phyloP scores from a whole-genome alignment of 2,888 invertebrate species.

The Listrodromus nycthemerus region DNA sequence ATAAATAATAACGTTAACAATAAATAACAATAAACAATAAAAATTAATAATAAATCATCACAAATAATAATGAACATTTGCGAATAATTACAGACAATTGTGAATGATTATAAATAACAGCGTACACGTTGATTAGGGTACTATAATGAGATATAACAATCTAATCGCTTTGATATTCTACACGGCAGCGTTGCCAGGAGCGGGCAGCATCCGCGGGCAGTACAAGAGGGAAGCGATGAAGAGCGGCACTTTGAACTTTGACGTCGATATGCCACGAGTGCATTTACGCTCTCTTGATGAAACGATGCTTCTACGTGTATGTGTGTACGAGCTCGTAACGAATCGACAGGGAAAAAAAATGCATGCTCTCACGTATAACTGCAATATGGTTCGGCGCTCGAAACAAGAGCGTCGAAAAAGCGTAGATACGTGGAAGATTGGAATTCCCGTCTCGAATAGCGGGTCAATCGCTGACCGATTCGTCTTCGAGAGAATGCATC shows the following conservation, averaged over 20 bases:
- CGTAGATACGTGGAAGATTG: constrained; percentile 54
- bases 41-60: too few species aligned
- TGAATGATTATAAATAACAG: too few species aligned
- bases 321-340: neutral
- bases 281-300: neutral
- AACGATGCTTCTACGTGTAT: neutral
- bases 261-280: neutral
- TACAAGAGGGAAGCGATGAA: neutral
- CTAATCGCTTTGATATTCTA: neutral
- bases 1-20: neutral
- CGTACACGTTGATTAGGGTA: neutral
- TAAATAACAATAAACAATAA: too few species aligned
- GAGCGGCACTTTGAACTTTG: neutral
- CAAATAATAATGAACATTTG: neutral
- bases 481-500: constrained; percentile 64
- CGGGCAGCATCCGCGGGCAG: neutral
- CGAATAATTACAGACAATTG: too few species aligned
- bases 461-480: constrained; percentile 76
- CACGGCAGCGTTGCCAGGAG: constrained; percentile 1
- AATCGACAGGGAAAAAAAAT: constrained; percentile 23
- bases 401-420: constrained; percentile 41
- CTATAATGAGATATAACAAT: neutral
- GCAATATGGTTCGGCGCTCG: constrained; percentile 13
- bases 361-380: constrained; percentile 36
- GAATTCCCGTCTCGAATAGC: constrained; percentile 78